Percentiles rank a stretch among this genome's conserved stretches.
These are phyloP conservation scores for Pseudachorutes palmiensis DNA, from an alignment of 1,140 invertebrate species.

Conservation along the genomic window DNA sequence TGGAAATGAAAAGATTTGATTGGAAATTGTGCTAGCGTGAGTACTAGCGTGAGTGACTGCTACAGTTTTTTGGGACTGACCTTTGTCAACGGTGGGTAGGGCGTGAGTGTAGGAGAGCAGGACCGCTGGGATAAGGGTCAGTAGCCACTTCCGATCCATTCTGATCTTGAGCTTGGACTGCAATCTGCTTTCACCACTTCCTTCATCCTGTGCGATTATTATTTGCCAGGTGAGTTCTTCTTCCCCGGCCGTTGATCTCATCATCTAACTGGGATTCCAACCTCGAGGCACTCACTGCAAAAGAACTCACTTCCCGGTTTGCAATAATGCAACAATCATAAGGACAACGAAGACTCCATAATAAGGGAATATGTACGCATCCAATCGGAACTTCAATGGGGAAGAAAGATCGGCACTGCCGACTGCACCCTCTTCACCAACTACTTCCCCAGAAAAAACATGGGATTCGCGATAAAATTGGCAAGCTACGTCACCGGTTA, in stretches of 20 bases:
- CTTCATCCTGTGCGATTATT: slow-evolving; percentile 5
- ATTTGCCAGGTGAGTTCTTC: slow-evolving; percentile 5
- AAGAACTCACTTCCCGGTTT: slow-evolving; percentile 9
- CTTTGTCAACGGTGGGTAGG: slow-evolving; percentile 34
- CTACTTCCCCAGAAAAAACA: too few species aligned
- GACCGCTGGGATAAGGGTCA: not conserved
- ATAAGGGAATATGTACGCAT: not conserved
- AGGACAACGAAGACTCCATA: not conserved
- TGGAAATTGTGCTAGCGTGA: too few species aligned
- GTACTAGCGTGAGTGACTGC: not conserved
- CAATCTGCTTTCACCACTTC: slow-evolving; percentile 11
- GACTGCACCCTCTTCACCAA: too few species aligned
- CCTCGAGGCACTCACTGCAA: not conserved
- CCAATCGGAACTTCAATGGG: too few species aligned
- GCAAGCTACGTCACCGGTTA: too few species aligned
- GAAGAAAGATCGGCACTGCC: too few species aligned
- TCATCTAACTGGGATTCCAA: not conserved
- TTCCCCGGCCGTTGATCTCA: not conserved
- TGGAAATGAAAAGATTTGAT: slow-evolving; percentile 39
- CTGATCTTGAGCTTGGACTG: not conserved
- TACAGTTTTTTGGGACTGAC: slow-evolving; percentile 17
- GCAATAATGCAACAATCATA: too few species aligned
- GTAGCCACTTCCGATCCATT: not conserved
- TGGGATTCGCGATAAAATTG: too few species aligned
- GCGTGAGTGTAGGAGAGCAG: not conserved